Evolutionary conservation across 2,113 vertebrate genomes (phyloP).

Genomic region (Trinectes maculatus): DNA sequence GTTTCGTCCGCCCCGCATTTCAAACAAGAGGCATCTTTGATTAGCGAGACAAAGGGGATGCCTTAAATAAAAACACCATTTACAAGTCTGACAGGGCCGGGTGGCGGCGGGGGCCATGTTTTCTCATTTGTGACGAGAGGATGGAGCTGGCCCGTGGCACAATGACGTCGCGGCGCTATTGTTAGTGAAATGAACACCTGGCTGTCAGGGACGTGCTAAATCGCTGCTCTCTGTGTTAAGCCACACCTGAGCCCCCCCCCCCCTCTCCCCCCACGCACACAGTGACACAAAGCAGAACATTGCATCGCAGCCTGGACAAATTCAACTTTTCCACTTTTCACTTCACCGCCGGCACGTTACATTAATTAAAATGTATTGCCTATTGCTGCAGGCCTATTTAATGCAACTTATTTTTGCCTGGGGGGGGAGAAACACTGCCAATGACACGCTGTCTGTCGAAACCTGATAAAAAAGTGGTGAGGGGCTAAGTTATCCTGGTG

Average conservation of each 20-base stretch:
- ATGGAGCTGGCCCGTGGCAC: slow-evolving; percentile 52
- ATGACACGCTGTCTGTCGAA: slow-evolving; percentile 1
- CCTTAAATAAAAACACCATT: slow-evolving; percentile 86
- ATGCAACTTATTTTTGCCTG: slow-evolving; percentile 23
- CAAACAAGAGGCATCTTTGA: slow-evolving; percentile 80
- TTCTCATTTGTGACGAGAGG: slow-evolving; percentile 73
- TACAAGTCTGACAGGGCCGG: slow-evolving; percentile 76
- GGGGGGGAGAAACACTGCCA: not conserved
- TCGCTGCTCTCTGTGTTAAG: slow-evolving; percentile 62
- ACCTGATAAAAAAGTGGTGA: not conserved
- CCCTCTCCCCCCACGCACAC: not conserved
- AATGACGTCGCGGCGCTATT: slow-evolving; percentile 79
- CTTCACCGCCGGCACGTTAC: not conserved
- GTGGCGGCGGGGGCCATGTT: slow-evolving; percentile 55
- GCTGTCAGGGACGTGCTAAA: slow-evolving; percentile 78
- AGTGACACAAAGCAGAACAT: slow-evolving; percentile 65
- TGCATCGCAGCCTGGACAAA: slow-evolving; percentile 43
- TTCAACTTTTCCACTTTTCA: too few species aligned
- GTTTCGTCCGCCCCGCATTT: slow-evolving; percentile 70
- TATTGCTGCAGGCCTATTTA: slow-evolving; percentile 4
- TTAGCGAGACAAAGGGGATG: slow-evolving; percentile 76
- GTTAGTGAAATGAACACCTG: slow-evolving; percentile 87
- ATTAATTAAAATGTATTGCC: slow-evolving; percentile 9
- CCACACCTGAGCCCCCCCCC: slow-evolving; percentile 63
- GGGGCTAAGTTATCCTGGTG: slow-evolving; percentile 3